Evolutionary conservation across 2,113 vertebrate species (phyloP).

Genomic region (Leptodactylus fuscus): DNA sequence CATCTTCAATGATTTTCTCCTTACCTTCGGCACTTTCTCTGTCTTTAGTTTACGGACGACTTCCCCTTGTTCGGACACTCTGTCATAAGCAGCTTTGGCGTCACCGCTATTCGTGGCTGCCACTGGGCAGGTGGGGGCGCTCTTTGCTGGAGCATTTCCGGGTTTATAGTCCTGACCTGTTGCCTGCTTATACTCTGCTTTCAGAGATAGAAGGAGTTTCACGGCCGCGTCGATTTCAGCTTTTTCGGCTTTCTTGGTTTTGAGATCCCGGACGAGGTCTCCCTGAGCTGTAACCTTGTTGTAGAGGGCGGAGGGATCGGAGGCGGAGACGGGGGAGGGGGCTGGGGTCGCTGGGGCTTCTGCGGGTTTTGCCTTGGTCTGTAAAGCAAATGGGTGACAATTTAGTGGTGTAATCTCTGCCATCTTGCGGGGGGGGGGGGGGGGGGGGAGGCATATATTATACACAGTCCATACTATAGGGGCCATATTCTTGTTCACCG

Average conservation of each 20-base stretch:
- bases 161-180: slow-evolving; percentile 91
- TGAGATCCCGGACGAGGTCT: slow-evolving; percentile 87
- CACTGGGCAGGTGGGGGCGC: slow-evolving; percentile 18
- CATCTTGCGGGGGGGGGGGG: no score
- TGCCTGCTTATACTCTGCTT: slow-evolving; percentile 89
- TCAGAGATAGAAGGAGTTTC: slow-evolving; percentile 85
- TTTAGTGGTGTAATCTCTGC: neutral
- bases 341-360: slow-evolving; percentile 49
- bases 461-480: no score
- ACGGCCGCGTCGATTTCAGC: slow-evolving; percentile 90
- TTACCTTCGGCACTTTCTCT: slow-evolving; percentile 79
- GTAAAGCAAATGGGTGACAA: neutral
- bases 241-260: slow-evolving; percentile 87
- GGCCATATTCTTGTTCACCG: no score
- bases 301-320: slow-evolving; percentile 72
- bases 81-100: slow-evolving; percentile 68
- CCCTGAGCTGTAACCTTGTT: slow-evolving; percentile 83
- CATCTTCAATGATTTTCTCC: neutral
- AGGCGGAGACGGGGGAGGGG: slow-evolving; percentile 20
- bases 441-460: no score
- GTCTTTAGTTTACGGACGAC: slow-evolving; percentile 80
- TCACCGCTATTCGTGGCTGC: neutral
- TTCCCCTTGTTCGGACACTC: slow-evolving; percentile 82
- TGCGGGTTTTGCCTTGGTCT: slow-evolving; percentile 68
- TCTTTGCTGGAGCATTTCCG: slow-evolving; percentile 66